Evolutionary conservation across 2,888 invertebrate genomes (phyloP), one percentile per base, ranked within the genome.

Genomic region (Yponomeuta sedellus): DNA sequence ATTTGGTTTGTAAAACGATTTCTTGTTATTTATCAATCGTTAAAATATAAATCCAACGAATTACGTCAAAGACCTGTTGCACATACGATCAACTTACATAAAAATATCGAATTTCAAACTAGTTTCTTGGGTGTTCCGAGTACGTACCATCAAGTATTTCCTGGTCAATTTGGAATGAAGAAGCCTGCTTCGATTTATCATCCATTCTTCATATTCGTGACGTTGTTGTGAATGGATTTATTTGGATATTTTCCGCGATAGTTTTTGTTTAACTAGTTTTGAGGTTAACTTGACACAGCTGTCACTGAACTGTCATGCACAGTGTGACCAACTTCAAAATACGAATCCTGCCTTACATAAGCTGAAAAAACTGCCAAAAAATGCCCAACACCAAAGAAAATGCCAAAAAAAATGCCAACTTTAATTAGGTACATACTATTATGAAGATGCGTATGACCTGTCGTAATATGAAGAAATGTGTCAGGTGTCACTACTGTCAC

Each of bases 151-250:
- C 90, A 64, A 91, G 81, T 76, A 90, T 87, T 79, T 90, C 90
- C 74, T 91, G 90, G 73, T 91, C 90, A 77, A 85, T 77, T 75
- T 87, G 88, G 74, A 88, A 90, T 69, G 89, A 88, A 72, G 86
- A 79, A 71, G 83, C 81, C 77, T 88, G 82, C 76, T 87, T 90
- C 76, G 78, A 82, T 79, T 85, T 85, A 85, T 90, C 90, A 85
- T 89, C 90, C 91, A 91, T 91, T 88, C 90, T 91, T 89, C 90
- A 91, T 90, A 85, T 83, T 90, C 87, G 79, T 22, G 22, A 63
- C 44, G 39, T 40, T 8, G 12, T 20, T 63, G 5, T n/a, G 20
- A 20, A 22, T 40, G 40, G 63, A 63, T 63, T 63, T 44, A 63
- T 63, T 63, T 61, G 2, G 40, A 44, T 40, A 20, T 63, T 20